Base-by-base conservation (phyloP, 2,888 invertebrate genomes). In the Polyommatus iphigenia region DNA sequence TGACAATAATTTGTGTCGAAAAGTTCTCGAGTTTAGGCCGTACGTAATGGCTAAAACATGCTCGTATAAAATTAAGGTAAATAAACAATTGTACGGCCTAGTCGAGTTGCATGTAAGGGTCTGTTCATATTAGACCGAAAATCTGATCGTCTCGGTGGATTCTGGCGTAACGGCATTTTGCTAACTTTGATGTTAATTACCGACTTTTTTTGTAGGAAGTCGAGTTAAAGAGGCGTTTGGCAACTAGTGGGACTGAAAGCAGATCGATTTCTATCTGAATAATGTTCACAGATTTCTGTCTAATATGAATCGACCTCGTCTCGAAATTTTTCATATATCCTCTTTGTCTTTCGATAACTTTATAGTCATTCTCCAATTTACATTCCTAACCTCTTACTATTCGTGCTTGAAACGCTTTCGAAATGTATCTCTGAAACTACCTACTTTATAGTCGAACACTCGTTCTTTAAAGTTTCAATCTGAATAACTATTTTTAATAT, bases 1-100 rank as follows among this genome's bases (percentile, higher is more conserved):
- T 82, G 92, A 91, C 91, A 92, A 92, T 92, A 91, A 92, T 87
- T 88, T 90, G 80, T 75, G 50, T 75, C 75, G 75, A 18, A 54
- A 62, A 24, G 4, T 24, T 24, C 62, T 62, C 15, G 62, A 20
- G 15, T 62, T 67, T 18, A 15, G 29, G 29, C 29, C 67, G 29
- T 67, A 32, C 18, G 2, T 5, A 54, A 4, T 54, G 50, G 15
- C 15, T 5, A 29, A 10, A 67, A 15, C 15, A 67, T 15, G 15
- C 6, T 62, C 13, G 10, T 62, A 20, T 59, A 8, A 62, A 62
- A 67, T 24, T 5, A 32, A 67, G 29, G 13, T 15, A 15, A 67
- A 15, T 5, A 24, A 13, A 15, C 2, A 13, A 13, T 8, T 4
- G 29, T 32, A 32, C 10, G 15, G 29, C 29, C 24, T 67, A 29